Percentiles rank a stretch among this genome's conserved stretches.
phyloP scores from a whole-genome alignment of 2,113 vertebrate genomes.

The Pterophyllum scalare region DNA sequence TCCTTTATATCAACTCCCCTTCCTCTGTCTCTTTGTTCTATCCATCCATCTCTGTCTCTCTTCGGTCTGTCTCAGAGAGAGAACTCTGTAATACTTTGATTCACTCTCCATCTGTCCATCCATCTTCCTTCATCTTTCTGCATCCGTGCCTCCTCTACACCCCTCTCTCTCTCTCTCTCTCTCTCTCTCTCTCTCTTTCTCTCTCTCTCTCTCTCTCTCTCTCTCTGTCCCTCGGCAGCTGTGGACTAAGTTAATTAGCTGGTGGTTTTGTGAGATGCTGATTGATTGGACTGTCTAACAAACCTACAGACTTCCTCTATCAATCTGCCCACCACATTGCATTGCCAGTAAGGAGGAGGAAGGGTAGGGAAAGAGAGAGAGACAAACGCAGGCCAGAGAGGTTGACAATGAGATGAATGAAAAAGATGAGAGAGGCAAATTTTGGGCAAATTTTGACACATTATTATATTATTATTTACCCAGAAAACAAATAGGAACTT shows the following conservation, averaged over 20 bases:
- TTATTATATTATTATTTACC: background rate
- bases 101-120: conserved; percentile 48
- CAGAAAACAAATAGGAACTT: background rate
- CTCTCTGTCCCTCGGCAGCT: conserved; percentile 63
- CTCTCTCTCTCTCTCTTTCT: background rate
- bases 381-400: conserved; percentile 47
- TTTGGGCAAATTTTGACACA: background rate
- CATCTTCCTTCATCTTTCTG: conserved; percentile 66
- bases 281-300: conserved; percentile 82
- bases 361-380: conserved; percentile 22
- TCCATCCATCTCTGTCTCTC: conserved; percentile 61
- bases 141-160: conserved; percentile 39
- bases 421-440: conserved; percentile 21
- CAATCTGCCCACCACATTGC: conserved; percentile 73
- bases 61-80: conserved; percentile 45
- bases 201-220: conserved; percentile 8
- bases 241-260: conserved; percentile 83
- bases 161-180: background rate
- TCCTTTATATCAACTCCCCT: conserved; percentile 65
- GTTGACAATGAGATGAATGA: conserved; percentile 11
- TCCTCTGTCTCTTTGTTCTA: conserved; percentile 48
- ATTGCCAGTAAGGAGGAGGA: conserved; percentile 68
- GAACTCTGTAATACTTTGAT: conserved; percentile 60
- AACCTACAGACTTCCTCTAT: conserved; percentile 80
- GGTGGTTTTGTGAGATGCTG: conserved; percentile 81